Evolutionary conservation across 2,113 vertebrate genomes (phyloP).

Genomic region (Myotis yumanensis): DNA sequence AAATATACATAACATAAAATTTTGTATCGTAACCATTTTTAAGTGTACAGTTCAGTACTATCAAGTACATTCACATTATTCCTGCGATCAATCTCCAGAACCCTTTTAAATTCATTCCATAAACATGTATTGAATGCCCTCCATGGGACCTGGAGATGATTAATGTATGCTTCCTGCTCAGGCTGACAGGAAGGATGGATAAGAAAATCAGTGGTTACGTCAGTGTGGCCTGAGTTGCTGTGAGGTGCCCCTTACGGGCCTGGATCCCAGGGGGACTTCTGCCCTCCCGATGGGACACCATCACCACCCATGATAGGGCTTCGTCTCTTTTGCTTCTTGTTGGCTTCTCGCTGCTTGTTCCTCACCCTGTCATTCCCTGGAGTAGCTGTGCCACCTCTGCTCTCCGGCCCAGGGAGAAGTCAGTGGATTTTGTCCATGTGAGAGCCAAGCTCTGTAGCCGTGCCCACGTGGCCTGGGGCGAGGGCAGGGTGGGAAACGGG

Average conservation of each 20-base stretch:
- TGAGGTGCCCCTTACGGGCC: too few species aligned
- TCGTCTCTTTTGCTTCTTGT: not conserved
- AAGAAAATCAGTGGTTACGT: not conserved
- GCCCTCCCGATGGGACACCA: accelerated
- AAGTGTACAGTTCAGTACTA: not conserved
- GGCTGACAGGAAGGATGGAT: not conserved
- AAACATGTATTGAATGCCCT: not conserved
- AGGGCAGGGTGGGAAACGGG: constrained; percentile 16
- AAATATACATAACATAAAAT: not conserved
- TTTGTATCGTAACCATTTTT: not conserved
- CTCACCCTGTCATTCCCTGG: not conserved
- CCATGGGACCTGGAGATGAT: not conserved
- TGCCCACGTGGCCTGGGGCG: not conserved
- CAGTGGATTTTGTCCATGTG: not conserved
- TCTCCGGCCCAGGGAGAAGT: not conserved
- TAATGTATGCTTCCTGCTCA: not conserved
- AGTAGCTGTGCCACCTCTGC: not conserved
- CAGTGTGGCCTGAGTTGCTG: too few species aligned
- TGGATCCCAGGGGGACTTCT: not conserved
- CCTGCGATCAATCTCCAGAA: not conserved
- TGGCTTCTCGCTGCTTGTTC: not conserved
- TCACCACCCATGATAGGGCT: not conserved
- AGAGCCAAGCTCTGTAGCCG: not conserved
- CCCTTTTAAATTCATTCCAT: not conserved
- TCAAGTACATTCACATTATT: not conserved